phyloP scores from a whole-genome alignment of 2,113 vertebrate species.

The Dicrurus megarhynchus region DNA sequence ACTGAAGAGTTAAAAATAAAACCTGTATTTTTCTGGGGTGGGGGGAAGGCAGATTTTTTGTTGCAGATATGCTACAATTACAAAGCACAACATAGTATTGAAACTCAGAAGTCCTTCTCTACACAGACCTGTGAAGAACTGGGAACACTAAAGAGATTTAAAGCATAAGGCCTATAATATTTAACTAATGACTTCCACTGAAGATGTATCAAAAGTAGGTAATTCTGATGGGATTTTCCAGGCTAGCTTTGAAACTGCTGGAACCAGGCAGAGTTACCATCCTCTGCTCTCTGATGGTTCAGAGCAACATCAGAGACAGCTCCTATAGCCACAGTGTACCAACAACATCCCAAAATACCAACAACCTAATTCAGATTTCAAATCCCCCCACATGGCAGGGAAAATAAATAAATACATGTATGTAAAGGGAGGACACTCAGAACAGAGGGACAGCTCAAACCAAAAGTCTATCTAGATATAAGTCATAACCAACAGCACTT shows the following conservation, averaged over 20 bases:
- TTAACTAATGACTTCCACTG: neutral
- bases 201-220: neutral
- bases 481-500: neutral
- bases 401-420: too few relatives aligned
- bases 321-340: rapidly evolving
- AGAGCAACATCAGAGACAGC: neutral
- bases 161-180: neutral
- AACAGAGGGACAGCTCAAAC: neutral
- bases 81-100: neutral
- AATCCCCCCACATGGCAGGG: rapidly evolving
- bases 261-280: neutral
- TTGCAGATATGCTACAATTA: neutral
- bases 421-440: neutral
- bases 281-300: neutral
- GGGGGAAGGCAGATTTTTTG: neutral
- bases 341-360: neutral
- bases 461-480: neutral
- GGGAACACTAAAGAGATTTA: neutral
- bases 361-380: neutral
- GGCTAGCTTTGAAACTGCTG: neutral
- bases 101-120: neutral
- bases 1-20: neutral
- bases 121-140: neutral
- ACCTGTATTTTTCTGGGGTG: neutral
- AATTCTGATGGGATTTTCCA: neutral